phyloP scores from a whole-genome alignment of 2,888 invertebrate genomes.

The Monoplex corrugatus region DNA sequence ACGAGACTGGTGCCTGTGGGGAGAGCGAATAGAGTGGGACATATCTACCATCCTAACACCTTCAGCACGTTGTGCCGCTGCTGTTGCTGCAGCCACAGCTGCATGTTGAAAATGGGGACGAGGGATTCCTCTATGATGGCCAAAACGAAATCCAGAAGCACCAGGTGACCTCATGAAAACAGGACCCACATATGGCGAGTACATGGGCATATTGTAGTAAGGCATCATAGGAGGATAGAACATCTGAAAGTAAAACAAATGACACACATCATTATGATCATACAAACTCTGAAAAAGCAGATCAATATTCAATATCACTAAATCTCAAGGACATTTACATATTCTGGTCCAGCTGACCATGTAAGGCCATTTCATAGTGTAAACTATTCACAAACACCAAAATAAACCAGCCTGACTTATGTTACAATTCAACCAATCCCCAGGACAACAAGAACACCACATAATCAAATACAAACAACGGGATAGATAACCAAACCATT shows the following conservation, averaged over 20 bases:
- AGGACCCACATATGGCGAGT: conserved; percentile 54
- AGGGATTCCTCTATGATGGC: conserved; percentile 26
- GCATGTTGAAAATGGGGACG: conserved; percentile 15
- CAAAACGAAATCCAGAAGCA: background rate
- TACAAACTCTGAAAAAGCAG: no score
- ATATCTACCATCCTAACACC: conserved; percentile 44
- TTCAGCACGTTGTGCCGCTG: conserved; percentile 31
- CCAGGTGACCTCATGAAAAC: conserved; percentile 22
- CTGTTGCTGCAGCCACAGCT: background rate
- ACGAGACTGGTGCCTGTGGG: conserved; percentile 23
- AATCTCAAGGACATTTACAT: no score
- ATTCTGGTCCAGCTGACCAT: no score
- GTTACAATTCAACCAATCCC: no score
- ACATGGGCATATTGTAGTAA: conserved; percentile 61
- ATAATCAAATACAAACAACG: no score
- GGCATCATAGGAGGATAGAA: conserved; percentile 62
- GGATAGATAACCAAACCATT: no score
- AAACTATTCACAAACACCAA: no score
- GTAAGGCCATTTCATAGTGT: no score
- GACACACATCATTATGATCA: no score
- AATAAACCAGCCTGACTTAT: no score
- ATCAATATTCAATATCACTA: no score
- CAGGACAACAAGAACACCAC: no score
- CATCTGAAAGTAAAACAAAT: conserved; percentile 64
- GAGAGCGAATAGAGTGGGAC: conserved; percentile 18